Percentiles rank a stretch among this genome's conserved stretches.
These are phyloP conservation scores for Polydrusus cervinus DNA, from an alignment of 2,888 invertebrate species.

Conservation along the genomic window DNA sequence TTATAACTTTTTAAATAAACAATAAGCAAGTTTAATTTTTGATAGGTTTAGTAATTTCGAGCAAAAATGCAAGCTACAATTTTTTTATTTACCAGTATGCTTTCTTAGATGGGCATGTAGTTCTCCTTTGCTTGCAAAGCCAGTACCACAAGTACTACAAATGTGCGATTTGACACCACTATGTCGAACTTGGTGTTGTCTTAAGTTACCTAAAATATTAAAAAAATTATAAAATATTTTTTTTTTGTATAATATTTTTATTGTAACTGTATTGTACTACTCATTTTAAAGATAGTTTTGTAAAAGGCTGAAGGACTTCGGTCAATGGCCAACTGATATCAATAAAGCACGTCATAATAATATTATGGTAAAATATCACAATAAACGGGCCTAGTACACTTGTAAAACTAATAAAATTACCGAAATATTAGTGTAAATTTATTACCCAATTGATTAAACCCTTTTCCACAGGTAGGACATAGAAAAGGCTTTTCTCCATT, in stretches of 20 bases:
- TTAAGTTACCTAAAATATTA: constrained; percentile 63
- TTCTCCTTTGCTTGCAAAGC: constrained; percentile 71
- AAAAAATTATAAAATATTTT: no score
- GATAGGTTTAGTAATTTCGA: no score
- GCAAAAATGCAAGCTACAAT: no score
- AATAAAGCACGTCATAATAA: no score
- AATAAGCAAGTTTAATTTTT: no score
- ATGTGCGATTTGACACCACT: constrained; percentile 72
- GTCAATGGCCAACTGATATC: no score
- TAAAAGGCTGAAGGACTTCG: no score
- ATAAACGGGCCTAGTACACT: background rate
- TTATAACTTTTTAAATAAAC: no score
- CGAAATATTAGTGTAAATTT: no score
- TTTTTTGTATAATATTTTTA: no score
- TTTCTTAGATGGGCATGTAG: constrained; percentile 71
- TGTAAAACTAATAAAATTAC: background rate
- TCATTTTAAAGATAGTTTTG: no score
- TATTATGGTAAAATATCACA: background rate
- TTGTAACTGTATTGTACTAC: no score
- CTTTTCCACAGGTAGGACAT: constrained; percentile 71
- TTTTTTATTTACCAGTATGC: constrained; percentile 67
- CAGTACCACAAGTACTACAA: constrained; percentile 71
- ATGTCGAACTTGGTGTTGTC: constrained; percentile 70
- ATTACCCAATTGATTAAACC: constrained; percentile 70
- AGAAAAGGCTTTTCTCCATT: constrained; percentile 71